phyloP scores from a whole-genome alignment of 2,113 vertebrate genomes.

The Myanophis thanlyinensis region DNA sequence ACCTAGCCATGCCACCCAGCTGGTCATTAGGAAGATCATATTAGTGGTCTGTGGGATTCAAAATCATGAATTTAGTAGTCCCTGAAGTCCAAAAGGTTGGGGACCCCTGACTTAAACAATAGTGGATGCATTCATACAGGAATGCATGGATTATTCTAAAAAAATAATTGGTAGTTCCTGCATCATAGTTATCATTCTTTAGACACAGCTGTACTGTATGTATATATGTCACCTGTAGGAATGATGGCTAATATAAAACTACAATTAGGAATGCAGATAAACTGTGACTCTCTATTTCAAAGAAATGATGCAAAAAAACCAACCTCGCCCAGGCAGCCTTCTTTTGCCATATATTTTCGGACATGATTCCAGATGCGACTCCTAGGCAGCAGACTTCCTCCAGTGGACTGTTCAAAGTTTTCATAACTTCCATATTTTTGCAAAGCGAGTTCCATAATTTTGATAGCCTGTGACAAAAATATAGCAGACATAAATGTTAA shows the following conservation, averaged over 20 bases:
- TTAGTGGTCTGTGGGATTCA: too few species aligned
- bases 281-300: not conserved
- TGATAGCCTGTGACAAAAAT: slow-evolving; percentile 76
- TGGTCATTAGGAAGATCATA: too few species aligned
- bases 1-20: too few species aligned
- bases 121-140: not conserved
- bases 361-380: slow-evolving; percentile 84
- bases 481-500: not conserved
- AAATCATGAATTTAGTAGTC: too few species aligned
- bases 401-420: slow-evolving; percentile 87
- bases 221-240: not conserved
- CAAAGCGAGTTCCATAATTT: slow-evolving; percentile 86
- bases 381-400: slow-evolving; percentile 84
- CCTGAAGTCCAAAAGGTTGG: too few species aligned
- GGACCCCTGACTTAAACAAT: not conserved
- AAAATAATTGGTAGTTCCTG: not conserved
- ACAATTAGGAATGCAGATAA: not conserved
- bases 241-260: not conserved
- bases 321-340: slow-evolving; percentile 94
- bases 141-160: not conserved
- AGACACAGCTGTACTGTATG: not conserved
- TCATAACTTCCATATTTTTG: slow-evolving; percentile 90
- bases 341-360: slow-evolving; percentile 92
- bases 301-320: not conserved
- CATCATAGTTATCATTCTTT: not conserved